A percentile compares a stretch with the other conserved stretches of the same genome.
Evolutionary conservation across 1,140 invertebrate species (phyloP).

Genomic region (Apocrypta bakeri): DNA sequence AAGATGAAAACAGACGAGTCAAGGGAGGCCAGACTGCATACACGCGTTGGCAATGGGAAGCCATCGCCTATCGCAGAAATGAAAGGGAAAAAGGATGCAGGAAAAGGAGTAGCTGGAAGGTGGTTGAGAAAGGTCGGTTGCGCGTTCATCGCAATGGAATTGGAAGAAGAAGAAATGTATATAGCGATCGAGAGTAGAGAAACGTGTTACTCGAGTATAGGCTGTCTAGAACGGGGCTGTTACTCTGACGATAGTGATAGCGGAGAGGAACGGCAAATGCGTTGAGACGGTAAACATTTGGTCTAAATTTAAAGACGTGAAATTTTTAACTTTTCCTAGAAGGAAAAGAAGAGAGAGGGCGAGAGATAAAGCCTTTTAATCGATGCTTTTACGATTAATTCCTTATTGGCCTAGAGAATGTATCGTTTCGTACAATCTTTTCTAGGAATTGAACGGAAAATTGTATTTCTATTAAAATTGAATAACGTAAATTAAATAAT

Average conservation of each 20-base stretch:
- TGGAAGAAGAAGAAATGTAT: not conserved
- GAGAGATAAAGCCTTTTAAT: too few relatives aligned
- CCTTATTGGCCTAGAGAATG: too few relatives aligned
- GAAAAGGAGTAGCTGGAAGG: not conserved
- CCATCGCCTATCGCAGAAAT: constrained; percentile 8
- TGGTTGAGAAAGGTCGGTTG: constrained; percentile 1
- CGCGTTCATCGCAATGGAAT: not conserved
- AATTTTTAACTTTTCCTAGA: not conserved
- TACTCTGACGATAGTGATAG: not conserved
- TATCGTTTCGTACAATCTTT: too few relatives aligned
- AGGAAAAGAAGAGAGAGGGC: too few relatives aligned
- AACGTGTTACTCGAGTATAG: not conserved
- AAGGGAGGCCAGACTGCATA: not conserved
- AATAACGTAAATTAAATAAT: too few relatives aligned
- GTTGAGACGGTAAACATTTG: not conserved
- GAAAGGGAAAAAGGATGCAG: not conserved
- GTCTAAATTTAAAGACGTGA: not conserved
- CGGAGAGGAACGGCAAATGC: not conserved
- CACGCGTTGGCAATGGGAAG: not conserved
- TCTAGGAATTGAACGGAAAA: too few relatives aligned
- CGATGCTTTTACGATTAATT: too few relatives aligned
- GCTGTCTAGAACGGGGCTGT: not conserved
- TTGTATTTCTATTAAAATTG: too few relatives aligned
- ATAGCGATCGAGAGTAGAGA: not conserved
- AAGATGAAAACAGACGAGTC: not conserved